Percentiles rank a stretch among this genome's conserved stretches.
These are phyloP conservation scores for Coranthus polyacanthus DNA, from an alignment of 2,797 vertebrate species.

Conservation along the genomic window DNA sequence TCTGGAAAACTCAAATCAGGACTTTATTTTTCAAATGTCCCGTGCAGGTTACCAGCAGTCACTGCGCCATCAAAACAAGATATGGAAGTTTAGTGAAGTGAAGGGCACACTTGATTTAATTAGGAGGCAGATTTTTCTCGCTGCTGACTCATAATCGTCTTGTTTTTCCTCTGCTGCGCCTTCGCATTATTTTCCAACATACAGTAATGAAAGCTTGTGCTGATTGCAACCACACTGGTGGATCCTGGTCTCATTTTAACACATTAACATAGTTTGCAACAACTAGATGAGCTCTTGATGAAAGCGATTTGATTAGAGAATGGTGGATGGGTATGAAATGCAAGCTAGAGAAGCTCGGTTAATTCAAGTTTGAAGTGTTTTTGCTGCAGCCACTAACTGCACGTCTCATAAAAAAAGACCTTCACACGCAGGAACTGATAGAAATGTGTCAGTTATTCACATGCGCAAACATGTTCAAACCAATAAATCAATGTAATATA, in stretches of 20 bases:
- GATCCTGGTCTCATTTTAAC: slow-evolving; percentile 66
- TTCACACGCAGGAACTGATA: slow-evolving; percentile 13
- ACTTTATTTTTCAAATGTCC: slow-evolving; percentile 57
- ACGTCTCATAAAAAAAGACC: slow-evolving; percentile 28
- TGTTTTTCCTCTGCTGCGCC: slow-evolving; percentile 64
- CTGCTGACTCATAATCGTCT: slow-evolving; percentile 66
- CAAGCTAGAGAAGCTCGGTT: slow-evolving; percentile 47
- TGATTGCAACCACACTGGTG: slow-evolving; percentile 69
- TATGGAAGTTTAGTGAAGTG: slow-evolving; percentile 75
- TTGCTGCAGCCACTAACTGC: slow-evolving; percentile 50
- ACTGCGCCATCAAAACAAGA: slow-evolving; percentile 68
- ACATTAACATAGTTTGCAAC: slow-evolving; percentile 74
- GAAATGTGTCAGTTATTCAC: slow-evolving; percentile 6
- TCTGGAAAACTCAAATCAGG: slow-evolving; percentile 42
- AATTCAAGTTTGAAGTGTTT: slow-evolving; percentile 61
- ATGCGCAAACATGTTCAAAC: background rate
- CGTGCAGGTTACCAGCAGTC: slow-evolving; percentile 65
- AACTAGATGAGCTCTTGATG: slow-evolving; percentile 71
- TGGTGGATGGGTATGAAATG: slow-evolving; percentile 56
- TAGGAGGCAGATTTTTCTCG: slow-evolving; percentile 64
- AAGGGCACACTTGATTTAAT: slow-evolving; percentile 80
- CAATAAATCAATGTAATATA: background rate
- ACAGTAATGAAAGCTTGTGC: slow-evolving; percentile 70
- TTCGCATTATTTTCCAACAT: slow-evolving; percentile 63
- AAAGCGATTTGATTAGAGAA: slow-evolving; percentile 75